These are phyloP conservation scores for Eristalis pertinax DNA, from an alignment of 2,888 invertebrate genomes.

Conservation along the genomic window DNA sequence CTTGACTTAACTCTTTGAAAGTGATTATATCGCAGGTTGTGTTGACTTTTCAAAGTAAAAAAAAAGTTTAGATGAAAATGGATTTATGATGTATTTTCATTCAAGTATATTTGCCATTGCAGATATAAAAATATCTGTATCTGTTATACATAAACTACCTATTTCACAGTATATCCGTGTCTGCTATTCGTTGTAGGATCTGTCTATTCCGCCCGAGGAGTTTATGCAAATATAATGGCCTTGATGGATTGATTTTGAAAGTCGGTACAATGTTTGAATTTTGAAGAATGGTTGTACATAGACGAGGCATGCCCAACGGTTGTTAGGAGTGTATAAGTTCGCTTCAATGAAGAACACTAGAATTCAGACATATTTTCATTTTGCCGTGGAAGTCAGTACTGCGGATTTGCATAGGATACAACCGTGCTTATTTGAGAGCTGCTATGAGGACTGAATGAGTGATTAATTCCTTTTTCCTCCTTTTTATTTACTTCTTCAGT, in stretches of 20 bases:
- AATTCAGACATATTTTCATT: neutral
- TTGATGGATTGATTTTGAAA: too few relatives aligned
- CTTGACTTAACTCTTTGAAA: constrained; percentile 1
- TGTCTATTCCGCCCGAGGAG: too few relatives aligned
- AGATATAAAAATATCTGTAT: neutral
- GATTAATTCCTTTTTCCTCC: neutral
- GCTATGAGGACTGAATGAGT: neutral
- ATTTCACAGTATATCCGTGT: neutral
- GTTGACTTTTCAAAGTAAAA: neutral
- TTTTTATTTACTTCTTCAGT: too few relatives aligned
- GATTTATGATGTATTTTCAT: neutral
- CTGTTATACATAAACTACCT: neutral
- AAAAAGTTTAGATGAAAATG: neutral
- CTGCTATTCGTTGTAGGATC: neutral
- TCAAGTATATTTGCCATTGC: neutral
- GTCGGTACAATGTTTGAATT: too few relatives aligned
- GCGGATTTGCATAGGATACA: too few relatives aligned
- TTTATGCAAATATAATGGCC: too few relatives aligned
- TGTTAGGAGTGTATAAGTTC: neutral
- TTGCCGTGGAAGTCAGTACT: too few relatives aligned
- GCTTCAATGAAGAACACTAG: neutral
- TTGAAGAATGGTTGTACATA: too few relatives aligned
- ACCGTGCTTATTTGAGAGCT: too few relatives aligned
- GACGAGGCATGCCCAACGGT: neutral
- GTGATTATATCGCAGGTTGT: neutral